These are phyloP conservation scores for Trilocha varians DNA, from an alignment of 2,888 invertebrate species.

Conservation along the genomic window DNA sequence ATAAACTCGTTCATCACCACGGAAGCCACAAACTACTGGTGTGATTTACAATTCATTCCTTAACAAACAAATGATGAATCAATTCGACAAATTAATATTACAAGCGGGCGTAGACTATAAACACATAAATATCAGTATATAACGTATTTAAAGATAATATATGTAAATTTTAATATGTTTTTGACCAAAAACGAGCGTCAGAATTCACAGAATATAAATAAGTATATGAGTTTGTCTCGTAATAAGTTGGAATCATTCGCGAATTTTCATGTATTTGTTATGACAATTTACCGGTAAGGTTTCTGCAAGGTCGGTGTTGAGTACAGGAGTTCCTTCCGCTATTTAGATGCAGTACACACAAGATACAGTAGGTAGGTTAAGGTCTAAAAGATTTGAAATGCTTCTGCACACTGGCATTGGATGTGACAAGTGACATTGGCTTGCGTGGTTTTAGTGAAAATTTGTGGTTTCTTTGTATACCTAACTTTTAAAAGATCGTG, in stretches of 20 bases:
- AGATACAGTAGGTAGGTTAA: not conserved
- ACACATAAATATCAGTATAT: not conserved
- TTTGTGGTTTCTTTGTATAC: too few relatives aligned
- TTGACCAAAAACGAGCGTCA: not conserved
- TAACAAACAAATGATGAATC: not conserved
- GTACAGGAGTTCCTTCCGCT: slow-evolving; percentile 4
- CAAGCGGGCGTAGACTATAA: not conserved
- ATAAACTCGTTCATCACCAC: not conserved
- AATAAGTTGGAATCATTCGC: not conserved
- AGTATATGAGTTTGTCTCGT: not conserved
- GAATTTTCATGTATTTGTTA: not conserved
- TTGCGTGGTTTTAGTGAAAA: too few relatives aligned
- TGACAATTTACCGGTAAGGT: slow-evolving; percentile 5
- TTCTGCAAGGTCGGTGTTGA: slow-evolving; percentile 2
- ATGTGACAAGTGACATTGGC: too few relatives aligned
- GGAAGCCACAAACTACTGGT: not conserved
- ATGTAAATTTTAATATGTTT: not conserved
- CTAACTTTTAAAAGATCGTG: too few relatives aligned
- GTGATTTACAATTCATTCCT: not conserved
- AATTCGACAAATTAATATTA: not conserved
- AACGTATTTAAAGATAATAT: not conserved
- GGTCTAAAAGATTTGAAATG: not conserved
- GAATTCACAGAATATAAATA: not conserved
- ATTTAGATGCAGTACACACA: not conserved
- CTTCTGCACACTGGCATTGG: too few relatives aligned